Base-by-base conservation (phyloP, 1,140 invertebrate species). In the Rhopalosiphum maidis region DNA sequence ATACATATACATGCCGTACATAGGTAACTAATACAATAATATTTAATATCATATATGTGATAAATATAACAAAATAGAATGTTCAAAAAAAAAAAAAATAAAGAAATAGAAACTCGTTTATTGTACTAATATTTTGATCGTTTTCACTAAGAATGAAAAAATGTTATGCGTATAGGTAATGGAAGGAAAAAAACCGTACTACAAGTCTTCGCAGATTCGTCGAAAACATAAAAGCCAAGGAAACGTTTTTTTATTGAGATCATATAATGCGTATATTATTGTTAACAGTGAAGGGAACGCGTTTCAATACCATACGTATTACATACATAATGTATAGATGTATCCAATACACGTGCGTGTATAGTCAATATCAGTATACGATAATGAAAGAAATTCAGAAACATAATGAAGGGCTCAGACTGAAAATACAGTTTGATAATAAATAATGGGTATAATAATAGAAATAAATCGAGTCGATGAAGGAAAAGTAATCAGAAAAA, bases 211-310 rank as follows among this genome's bases (percentile, higher is more conserved):
- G 30, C 30, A 23, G 48, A 21, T 37, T 37, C 21, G n/a, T 89
- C 21, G 48, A 37, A 89, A 54, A 54, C n/a, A 89, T 23, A 89
- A 54, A 54, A 89, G 87, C 21, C n/a, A 89, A 89, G 35, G 86
- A 48, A 87, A 48, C 41, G 21, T 89, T 41, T 85, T 30, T 88
- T 35, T 54, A 89, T 89, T 54, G 25, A 48, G 43, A 89, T 54
- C 43, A n/a, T 37, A 89, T 37, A 89, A 89, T 35, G 87, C n/a
- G 6, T 18, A n/a, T 88, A 51, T 88, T 43, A 30, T 83, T 77
- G 30, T 87, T 87, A 30, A 87, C 25, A 46, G 85, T 46, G 85
- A 48, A 87, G 41, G 43, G 43, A 87, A 87, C 30, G 41, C 9
- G 85, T 87, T 87, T 46, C 41, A 87, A 87, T 46, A 87, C 43